Conservation (phyloP, 2,113 vertebrate species). For the Grammomys dolichurus region DNA sequence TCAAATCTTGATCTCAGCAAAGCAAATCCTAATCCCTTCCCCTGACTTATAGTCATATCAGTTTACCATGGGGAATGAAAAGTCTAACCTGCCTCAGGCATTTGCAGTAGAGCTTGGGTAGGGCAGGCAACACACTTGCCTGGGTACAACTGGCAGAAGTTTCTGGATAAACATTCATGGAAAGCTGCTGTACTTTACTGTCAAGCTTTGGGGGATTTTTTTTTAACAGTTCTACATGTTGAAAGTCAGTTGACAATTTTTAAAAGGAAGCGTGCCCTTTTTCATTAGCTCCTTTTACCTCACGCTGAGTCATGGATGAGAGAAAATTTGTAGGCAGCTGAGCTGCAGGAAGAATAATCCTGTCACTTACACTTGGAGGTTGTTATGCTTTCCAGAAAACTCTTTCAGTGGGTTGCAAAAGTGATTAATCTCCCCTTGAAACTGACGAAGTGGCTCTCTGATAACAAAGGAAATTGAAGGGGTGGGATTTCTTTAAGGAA, state of each 20-base stretch:
- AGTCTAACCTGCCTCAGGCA: slow-evolving; percentile 67
- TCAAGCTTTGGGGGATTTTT: slow-evolving; percentile 44
- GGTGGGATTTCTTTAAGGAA: slow-evolving; percentile 40
- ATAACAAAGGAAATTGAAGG: slow-evolving; percentile 80
- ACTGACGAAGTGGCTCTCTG: slow-evolving; percentile 85
- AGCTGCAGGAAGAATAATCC: slow-evolving; percentile 87
- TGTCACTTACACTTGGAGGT: slow-evolving; percentile 87
- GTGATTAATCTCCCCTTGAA: slow-evolving; percentile 88
- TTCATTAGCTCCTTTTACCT: slow-evolving; percentile 86
- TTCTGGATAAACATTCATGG: slow-evolving; percentile 60
- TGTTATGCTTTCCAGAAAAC: slow-evolving; percentile 91
- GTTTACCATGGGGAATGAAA: slow-evolving; percentile 36
- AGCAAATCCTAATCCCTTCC: slow-evolving; percentile 75
- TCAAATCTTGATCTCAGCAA: slow-evolving; percentile 84
- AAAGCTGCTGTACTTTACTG: slow-evolving; percentile 64
- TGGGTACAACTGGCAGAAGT: background rate
- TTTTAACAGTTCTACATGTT: slow-evolving; percentile 68
- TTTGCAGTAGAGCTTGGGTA: slow-evolving; percentile 69
- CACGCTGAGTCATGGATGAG: slow-evolving; percentile 89
- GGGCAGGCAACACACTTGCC: slow-evolving; percentile 43
- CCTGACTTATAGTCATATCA: slow-evolving; percentile 22
- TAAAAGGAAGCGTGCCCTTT: slow-evolving; percentile 79
- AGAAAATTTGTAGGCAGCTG: slow-evolving; percentile 88
- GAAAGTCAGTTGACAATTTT: slow-evolving; percentile 81
- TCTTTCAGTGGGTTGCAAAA: slow-evolving; percentile 86